phyloP scores from a whole-genome alignment of 2,888 invertebrate species.

The Zaprionus obscuricornis region DNA sequence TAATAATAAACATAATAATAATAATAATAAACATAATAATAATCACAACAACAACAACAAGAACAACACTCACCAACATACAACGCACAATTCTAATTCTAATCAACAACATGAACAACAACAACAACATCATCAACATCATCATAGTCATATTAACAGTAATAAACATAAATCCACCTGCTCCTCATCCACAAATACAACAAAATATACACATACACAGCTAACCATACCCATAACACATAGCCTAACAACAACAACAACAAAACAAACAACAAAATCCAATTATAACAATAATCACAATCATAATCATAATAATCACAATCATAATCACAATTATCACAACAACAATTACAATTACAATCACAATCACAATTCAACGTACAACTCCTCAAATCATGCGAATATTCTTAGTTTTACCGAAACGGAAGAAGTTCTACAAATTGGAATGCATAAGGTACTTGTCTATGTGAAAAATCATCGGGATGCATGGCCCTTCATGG shows the following conservation, averaged over 20 bases:
- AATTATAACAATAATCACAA: conserved; percentile 30
- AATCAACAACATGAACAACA: conserved; percentile 31
- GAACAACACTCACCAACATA: conserved; percentile 29
- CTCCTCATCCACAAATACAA: conserved; percentile 12
- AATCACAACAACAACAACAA: conserved; percentile 41
- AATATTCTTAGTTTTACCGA: conserved; percentile 88
- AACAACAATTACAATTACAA: conserved; percentile 29
- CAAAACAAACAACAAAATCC: conserved; percentile 32
- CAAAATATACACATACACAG: no score
- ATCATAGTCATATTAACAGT: conserved; percentile 53
- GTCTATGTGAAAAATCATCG: conserved; percentile 94
- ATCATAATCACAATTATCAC: conserved; percentile 63
- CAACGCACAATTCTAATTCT: conserved; percentile 21
- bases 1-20: conserved; percentile 38
- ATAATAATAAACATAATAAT: conserved; percentile 29
- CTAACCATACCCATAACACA: conserved; percentile 37
- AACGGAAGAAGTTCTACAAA: conserved; percentile 92
- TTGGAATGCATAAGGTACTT: conserved; percentile 96
- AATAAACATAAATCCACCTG: conserved; percentile 62
- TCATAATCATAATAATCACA: conserved; percentile 68
- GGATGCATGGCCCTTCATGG: conserved; percentile 97
- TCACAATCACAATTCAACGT: conserved; percentile 75
- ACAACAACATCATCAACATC: conserved; percentile 30
- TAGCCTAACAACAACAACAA: conserved; percentile 67
- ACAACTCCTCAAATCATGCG: conserved; percentile 81